phyloP scores from a whole-genome alignment of 2,888 invertebrate genomes.

The Siphlonurus alternatus region DNA sequence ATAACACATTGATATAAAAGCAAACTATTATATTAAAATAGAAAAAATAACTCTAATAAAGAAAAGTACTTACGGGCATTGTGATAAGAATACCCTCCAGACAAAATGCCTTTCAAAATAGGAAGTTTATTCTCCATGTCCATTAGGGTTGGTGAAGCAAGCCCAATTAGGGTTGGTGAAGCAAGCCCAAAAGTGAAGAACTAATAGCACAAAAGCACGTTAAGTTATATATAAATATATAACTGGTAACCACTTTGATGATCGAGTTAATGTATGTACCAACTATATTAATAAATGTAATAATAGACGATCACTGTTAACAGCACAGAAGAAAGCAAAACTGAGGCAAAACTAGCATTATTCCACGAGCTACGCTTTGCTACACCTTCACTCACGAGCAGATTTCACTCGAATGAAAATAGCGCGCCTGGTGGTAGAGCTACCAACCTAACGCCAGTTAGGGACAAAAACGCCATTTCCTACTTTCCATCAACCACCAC shows the following conservation, averaged over 20 bases:
- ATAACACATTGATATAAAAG: too few species aligned
- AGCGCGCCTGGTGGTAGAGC: neutral
- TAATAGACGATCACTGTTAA: too few species aligned
- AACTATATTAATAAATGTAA: too few species aligned
- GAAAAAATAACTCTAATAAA: neutral
- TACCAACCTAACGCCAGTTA: neutral
- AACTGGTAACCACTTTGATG: too few species aligned
- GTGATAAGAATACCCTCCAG: constrained; percentile 79
- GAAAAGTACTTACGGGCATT: constrained; percentile 85
- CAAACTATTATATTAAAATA: neutral
- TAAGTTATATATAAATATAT: too few species aligned
- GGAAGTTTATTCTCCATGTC: constrained; percentile 49
- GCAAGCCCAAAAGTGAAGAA: too few species aligned
- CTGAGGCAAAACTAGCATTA: neutral
- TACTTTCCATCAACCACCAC: neutral
- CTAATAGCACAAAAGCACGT: too few species aligned
- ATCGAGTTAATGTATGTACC: too few species aligned
- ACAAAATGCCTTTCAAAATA: constrained; percentile 77
- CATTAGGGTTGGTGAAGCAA: neutral
- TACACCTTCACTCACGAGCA: neutral
- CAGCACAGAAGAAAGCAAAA: too few species aligned
- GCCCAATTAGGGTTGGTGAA: too few species aligned
- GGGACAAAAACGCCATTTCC: neutral
- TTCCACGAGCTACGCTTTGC: neutral
- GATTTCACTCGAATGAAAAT: constrained; percentile 2